Evolutionary conservation across 1,140 invertebrate genomes (phyloP).

Genomic region (Ceratoteleas bidentatus): DNA sequence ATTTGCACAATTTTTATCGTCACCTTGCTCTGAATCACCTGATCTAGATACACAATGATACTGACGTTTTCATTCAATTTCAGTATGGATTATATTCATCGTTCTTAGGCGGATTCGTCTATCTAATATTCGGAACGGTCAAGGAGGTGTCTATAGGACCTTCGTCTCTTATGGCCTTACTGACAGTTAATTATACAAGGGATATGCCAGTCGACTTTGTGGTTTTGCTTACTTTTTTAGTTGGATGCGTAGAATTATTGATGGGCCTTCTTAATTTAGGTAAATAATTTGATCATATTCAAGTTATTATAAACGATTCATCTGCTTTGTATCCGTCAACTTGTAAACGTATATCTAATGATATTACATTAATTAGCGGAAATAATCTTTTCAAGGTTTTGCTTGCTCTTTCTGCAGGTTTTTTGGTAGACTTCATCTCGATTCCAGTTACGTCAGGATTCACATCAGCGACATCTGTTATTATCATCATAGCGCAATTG

Average conservation of each 20-base stretch:
- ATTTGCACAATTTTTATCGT: too few relatives aligned
- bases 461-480: constrained; percentile 95
- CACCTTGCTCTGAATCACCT: too few relatives aligned
- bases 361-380: too few relatives aligned
- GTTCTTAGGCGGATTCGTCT: constrained; percentile 90
- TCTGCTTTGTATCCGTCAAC: too few relatives aligned
- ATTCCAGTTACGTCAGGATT: constrained; percentile 95
- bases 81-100: constrained; percentile 89
- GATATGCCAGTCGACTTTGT: constrained; percentile 88
- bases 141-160: constrained; percentile 95
- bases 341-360: too few relatives aligned
- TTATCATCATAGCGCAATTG: constrained; percentile 94
- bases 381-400: too few relatives aligned
- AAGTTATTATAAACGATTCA: too few relatives aligned
- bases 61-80: constrained; percentile 18
- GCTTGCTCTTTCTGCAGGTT: constrained; percentile 87
- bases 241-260: constrained; percentile 88
- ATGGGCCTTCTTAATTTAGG: constrained; percentile 91
- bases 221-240: constrained; percentile 89
- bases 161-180: constrained; percentile 91
- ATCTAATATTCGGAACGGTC: constrained; percentile 93
- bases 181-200: constrained; percentile 88
- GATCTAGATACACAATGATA: constrained; percentile 49
- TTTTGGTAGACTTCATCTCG: constrained; percentile 96
- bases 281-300: constrained; percentile 66